A percentile compares a stretch with the other conserved stretches of the same genome.
Evolutionary conservation across 2,113 vertebrate genomes (phyloP).

Genomic region (Petroica traversi): DNA sequence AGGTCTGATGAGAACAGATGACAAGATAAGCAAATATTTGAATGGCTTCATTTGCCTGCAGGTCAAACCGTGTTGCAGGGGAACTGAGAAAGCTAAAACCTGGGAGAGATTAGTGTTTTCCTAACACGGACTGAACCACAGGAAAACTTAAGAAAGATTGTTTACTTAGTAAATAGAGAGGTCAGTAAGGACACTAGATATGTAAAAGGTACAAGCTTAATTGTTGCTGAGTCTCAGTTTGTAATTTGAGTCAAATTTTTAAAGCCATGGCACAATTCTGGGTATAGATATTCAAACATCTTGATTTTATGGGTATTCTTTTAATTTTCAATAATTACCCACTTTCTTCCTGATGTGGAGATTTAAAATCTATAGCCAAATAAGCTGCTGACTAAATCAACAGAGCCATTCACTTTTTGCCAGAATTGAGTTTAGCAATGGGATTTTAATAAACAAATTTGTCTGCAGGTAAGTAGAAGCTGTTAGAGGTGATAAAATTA

Average conservation of each 20-base stretch:
- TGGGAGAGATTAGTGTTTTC: slow-evolving; percentile 55
- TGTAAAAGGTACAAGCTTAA: neutral
- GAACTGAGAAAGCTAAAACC: slow-evolving; percentile 60
- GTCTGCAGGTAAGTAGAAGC: neutral
- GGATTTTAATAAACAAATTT: neutral
- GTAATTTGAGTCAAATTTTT: neutral
- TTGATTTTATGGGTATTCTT: neutral
- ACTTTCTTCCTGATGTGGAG: neutral
- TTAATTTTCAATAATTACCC: neutral
- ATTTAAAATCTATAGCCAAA: neutral
- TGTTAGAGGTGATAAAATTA: neutral
- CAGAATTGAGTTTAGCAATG: neutral
- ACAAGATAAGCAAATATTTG: slow-evolving; percentile 84
- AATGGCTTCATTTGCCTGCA: slow-evolving; percentile 79
- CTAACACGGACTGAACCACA: neutral
- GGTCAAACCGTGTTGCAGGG: slow-evolving; percentile 65
- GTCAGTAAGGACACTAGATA: neutral
- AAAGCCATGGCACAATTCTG: neutral
- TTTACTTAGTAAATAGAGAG: neutral
- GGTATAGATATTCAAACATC: neutral
- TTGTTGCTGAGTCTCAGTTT: neutral
- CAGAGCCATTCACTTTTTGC: neutral
- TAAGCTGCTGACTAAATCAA: neutral
- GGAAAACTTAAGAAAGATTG: slow-evolving; percentile 9
- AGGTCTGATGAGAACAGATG: slow-evolving; percentile 81